phyloP scores from a whole-genome alignment of 2,113 vertebrate species.

The Fukomys damarensis region DNA sequence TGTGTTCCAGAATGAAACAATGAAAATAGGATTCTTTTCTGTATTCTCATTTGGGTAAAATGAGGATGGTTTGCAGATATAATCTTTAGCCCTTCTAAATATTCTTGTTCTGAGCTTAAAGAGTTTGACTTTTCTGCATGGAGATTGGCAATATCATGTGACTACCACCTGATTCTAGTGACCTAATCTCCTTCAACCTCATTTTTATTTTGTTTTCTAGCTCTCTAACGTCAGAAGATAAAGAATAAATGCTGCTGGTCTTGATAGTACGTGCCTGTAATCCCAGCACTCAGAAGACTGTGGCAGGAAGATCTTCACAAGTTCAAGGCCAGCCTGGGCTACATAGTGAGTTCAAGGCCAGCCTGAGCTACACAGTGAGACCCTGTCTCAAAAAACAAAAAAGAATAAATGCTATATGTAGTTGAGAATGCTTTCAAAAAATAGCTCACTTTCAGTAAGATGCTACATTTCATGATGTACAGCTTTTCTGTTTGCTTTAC shows the following conservation, averaged over 20 bases:
- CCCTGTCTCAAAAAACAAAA: neutral
- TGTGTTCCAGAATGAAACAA: conserved; percentile 27
- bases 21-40: neutral
- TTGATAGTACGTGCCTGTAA: neutral
- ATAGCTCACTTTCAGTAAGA: neutral
- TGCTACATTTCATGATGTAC: neutral
- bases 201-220: conserved; percentile 47
- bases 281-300: neutral
- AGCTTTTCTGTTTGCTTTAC: conserved; percentile 75
- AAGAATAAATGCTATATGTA: neutral
- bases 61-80: neutral
- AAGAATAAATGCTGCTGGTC: neutral
- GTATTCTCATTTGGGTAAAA: neutral
- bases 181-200: neutral
- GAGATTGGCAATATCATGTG: neutral
- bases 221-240: conserved; percentile 26
- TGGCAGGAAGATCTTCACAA: neutral
- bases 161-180: neutral
- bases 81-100: neutral
- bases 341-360: neutral
- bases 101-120: conserved; percentile 13
- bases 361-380: neutral
- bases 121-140: neutral
- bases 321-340: neutral
- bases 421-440: conserved; percentile 35